phyloP scores from a whole-genome alignment of 2,888 invertebrate genomes.

The Hemicrepidius hirtus region DNA sequence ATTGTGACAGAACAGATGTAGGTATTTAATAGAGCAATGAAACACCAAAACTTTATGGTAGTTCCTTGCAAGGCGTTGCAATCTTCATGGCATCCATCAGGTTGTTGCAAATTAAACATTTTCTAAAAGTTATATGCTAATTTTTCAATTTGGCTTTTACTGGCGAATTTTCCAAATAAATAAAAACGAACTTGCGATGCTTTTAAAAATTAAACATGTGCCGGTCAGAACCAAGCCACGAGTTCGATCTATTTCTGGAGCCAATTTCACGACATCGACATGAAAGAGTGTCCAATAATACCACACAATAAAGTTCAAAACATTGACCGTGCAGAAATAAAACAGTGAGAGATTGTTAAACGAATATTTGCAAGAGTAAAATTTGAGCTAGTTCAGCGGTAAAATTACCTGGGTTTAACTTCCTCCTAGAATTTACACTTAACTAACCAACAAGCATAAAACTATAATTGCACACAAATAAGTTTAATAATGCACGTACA shows the following conservation, averaged over 20 bases:
- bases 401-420: constrained; percentile 3
- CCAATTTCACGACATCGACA: constrained; percentile 9
- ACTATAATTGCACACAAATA: neutral
- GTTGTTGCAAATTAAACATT: too few relatives aligned
- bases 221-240: too few relatives aligned
- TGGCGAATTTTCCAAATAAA: too few relatives aligned
- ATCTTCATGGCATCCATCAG: too few relatives aligned
- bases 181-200: too few relatives aligned
- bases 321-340: constrained; percentile 8
- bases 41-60: neutral
- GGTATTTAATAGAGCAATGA: neutral
- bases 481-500: neutral
- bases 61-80: too few relatives aligned
- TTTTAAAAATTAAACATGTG: too few relatives aligned
- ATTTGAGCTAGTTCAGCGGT: neutral
- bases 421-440: neutral
- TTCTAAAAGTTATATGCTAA: too few relatives aligned
- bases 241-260: constrained; percentile 1
- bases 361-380: constrained; percentile 1
- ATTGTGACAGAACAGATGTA: constrained; percentile 4
- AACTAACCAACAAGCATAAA: neutral
- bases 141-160: too few relatives aligned
- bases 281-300: constrained; percentile 13
- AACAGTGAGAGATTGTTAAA: neutral
- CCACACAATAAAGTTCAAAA: constrained; percentile 1